Base-by-base conservation (phyloP, 2,888 invertebrate species). In the Synergus itoensis region DNA sequence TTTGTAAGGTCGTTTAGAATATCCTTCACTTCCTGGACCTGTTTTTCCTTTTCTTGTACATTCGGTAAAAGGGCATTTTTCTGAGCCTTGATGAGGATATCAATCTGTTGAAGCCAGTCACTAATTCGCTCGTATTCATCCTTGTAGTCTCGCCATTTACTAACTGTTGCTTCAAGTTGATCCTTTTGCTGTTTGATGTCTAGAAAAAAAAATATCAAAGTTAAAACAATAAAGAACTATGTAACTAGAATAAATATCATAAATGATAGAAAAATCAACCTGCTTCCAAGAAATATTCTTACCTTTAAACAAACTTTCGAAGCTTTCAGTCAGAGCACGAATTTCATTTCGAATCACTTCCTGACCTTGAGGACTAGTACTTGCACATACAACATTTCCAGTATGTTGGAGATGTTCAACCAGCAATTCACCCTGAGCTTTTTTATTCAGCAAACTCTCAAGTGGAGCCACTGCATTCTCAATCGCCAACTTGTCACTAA, bases 91-190 rank as follows among this genome's bases (percentile, higher is more conserved):
- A 98, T 96, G 11, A 98, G 94, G 87, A 98, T 97, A 87, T 98
- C 98, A 88, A 97, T 97, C 91, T 98, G 98, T 89, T 98, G 98
- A 45, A 98, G 92, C 98, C 98, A 98, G 91, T 98, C 98, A 76
- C 97, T 97, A 18, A 98, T 93, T 81, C 97, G 94, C 91, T 98
- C 98, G 89, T 97, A 98, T 92, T 98, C 98, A 89, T 98, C 98
- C 92, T 98, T 98, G 92, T 97, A 98, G 82, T 97, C 96, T 78
- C 97, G 94, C 97, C 98, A 97, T 88, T 97, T 96, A 77, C 94
- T 94, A 80, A 98, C 95, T 4, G 96, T 97, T 3, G 95, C 94
- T 92, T 97, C 97, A 28, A 98, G 91, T 90, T 97, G 96, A 85
- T 95, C 96, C 89, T 98, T 97, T 90, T 98, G 97, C 87, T 96